phyloP scores from a whole-genome alignment of 2,797 vertebrate genomes.

The Cynodonichthys magdalenae region DNA sequence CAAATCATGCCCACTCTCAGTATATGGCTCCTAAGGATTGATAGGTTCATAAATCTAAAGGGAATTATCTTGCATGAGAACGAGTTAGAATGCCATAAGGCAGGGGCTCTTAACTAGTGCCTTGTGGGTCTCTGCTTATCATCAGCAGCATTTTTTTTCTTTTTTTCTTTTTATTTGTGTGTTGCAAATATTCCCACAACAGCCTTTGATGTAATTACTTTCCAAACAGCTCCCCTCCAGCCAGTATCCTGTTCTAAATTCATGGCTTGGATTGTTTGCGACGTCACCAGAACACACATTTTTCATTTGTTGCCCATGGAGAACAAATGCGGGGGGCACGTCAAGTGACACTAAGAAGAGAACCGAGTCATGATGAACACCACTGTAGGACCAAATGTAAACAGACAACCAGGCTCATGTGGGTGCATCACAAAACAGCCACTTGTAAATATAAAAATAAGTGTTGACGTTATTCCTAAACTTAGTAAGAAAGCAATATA shows the following conservation, averaged over 20 bases:
- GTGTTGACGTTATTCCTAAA: constrained; percentile 7
- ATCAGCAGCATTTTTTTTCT: constrained; percentile 70
- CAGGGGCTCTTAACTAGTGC: constrained; percentile 72
- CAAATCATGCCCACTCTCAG: constrained; percentile 24
- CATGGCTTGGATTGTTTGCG: constrained; percentile 72
- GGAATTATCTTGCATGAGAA: constrained; percentile 70
- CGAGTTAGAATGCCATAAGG: constrained; percentile 66
- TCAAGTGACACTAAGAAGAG: constrained; percentile 24
- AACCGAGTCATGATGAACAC: constrained; percentile 14
- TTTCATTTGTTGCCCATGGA: constrained; percentile 60
- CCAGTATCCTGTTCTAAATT: constrained; percentile 79
- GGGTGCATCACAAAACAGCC: not conserved
- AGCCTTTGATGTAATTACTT: constrained; percentile 86
- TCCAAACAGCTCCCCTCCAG: constrained; percentile 78
- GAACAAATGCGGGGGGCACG: constrained; percentile 36
- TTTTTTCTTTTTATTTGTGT: constrained; percentile 14
- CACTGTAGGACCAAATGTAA: constrained; percentile 11
- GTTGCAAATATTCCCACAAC: constrained; percentile 78
- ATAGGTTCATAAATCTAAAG: constrained; percentile 63
- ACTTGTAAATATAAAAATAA: constrained; percentile 10
- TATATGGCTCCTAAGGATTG: constrained; percentile 27
- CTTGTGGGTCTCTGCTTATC: constrained; percentile 76
- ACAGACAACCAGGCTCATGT: constrained; percentile 10
- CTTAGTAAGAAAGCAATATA: constrained; percentile 11
- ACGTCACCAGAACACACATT: constrained; percentile 66